phyloP scores from a whole-genome alignment of 2,113 vertebrate species.

The Terrapene triunguis region DNA sequence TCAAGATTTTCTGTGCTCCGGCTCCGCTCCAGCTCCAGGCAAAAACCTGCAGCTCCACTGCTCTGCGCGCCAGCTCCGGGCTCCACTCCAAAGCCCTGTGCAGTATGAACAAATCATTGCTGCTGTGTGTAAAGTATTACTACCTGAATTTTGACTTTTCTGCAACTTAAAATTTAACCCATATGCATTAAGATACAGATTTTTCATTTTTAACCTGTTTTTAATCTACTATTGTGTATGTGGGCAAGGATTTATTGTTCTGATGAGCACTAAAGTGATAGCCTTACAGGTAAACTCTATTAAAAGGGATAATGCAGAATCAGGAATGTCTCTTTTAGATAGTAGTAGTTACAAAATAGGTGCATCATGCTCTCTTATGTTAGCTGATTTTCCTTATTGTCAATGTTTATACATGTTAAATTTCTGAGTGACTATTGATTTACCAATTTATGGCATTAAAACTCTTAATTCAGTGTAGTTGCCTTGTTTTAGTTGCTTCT shows the following conservation, averaged over 20 bases:
- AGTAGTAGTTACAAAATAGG: neutral
- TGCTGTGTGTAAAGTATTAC: neutral
- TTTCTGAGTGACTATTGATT: neutral
- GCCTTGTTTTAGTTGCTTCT: neutral
- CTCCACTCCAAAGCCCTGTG: too few species aligned
- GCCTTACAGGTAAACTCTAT: neutral
- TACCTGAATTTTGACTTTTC: slow-evolving; percentile 33
- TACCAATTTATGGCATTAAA: slow-evolving; percentile 1
- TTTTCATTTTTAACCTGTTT: slow-evolving; percentile 42
- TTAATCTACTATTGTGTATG: neutral
- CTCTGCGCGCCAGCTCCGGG: too few species aligned
- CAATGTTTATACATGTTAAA: neutral
- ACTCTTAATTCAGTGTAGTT: neutral
- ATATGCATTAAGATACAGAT: neutral
- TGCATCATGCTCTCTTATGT: neutral
- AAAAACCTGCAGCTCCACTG: too few species aligned
- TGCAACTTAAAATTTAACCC: slow-evolving; percentile 33
- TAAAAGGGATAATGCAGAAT: slow-evolving; percentile 30
- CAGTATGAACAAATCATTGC: neutral
- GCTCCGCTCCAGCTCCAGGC: too few species aligned
- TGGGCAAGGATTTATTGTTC: slow-evolving; percentile 33
- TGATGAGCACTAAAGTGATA: slow-evolving; percentile 34
- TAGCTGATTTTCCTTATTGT: slow-evolving; percentile 6
- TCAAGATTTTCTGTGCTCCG: too few species aligned
- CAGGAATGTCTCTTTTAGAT: neutral